A percentile compares a stretch with the other conserved stretches of the same genome.
Conservation (phyloP, 92 coral and sea anemone species). For the Muricea muricata region DNA sequence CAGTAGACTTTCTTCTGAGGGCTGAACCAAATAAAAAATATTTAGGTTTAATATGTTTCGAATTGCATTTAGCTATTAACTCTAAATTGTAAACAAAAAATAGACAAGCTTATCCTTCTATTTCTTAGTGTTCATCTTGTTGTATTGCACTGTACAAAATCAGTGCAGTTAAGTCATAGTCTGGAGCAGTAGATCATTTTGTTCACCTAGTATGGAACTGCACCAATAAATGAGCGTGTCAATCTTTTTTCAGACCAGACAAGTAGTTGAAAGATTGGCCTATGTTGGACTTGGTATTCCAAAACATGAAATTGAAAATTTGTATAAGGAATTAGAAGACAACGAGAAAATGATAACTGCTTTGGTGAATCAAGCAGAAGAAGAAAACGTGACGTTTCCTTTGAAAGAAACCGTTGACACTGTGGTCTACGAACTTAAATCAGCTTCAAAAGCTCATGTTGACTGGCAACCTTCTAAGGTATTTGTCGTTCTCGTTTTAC, state of each 20-base stretch:
- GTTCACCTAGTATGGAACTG: too few relatives aligned
- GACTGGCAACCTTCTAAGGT: conserved; percentile 15
- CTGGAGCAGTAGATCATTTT: too few relatives aligned
- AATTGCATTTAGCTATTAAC: too few relatives aligned
- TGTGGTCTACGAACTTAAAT: background rate
- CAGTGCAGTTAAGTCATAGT: too few relatives aligned
- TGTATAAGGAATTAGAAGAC: background rate
- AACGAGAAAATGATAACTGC: background rate
- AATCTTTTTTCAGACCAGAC: background rate
- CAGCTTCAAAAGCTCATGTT: background rate
- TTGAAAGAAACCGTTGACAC: background rate
- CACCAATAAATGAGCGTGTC: too few relatives aligned
- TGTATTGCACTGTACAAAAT: too few relatives aligned
- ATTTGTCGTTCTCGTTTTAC: background rate
- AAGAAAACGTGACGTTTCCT: background rate
- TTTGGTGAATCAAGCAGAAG: background rate
- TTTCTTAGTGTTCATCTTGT: too few relatives aligned
- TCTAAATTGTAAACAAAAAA: too few relatives aligned
- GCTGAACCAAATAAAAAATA: too few relatives aligned
- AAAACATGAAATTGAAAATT: background rate
- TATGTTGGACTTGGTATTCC: background rate
- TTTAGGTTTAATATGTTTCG: too few relatives aligned
- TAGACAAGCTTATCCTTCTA: too few relatives aligned
- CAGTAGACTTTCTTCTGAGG: too few relatives aligned
- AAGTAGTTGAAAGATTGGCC: background rate